Percentiles rank a stretch among this genome's conserved stretches.
phyloP scores from a whole-genome alignment of 2,797 vertebrate genomes.

The Molothrus ater region DNA sequence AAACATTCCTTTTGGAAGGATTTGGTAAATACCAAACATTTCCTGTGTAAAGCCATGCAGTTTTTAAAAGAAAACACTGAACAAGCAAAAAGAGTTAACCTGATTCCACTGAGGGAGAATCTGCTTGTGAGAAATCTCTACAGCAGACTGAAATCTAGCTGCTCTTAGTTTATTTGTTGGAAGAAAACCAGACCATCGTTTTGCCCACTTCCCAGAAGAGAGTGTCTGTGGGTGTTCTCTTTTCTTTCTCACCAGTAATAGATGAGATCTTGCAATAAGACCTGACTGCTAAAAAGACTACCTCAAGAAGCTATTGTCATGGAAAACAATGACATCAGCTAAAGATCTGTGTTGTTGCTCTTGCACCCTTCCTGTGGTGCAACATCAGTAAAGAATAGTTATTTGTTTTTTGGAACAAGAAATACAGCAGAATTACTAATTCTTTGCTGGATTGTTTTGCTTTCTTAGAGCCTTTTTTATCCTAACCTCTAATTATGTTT shows the following conservation, averaged over 20 bases:
- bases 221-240: conserved; percentile 51
- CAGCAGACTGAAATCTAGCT: conserved; percentile 42
- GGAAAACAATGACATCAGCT: conserved; percentile 21
- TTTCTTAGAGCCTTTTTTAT: neutral
- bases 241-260: conserved; percentile 38
- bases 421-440: neutral
- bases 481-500: conserved; percentile 30
- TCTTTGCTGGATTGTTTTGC: neutral
- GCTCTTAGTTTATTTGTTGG: conserved; percentile 47
- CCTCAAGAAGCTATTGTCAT: conserved; percentile 32
- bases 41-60: neutral
- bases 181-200: conserved; percentile 45
- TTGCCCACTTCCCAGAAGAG: conserved; percentile 49
- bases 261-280: conserved; percentile 34
- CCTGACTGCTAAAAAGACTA: conserved; percentile 24
- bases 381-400: neutral
- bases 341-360: neutral
- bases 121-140: conserved; percentile 43
- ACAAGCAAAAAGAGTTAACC: conserved; percentile 30
- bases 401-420: conserved; percentile 14
- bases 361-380: conserved; percentile 26
- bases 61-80: conserved; percentile 16
- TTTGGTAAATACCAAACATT: neutral
- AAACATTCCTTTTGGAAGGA: neutral
- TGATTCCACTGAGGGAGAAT: conserved; percentile 6